A percentile compares a stretch with the other conserved stretches of the same genome.
These are phyloP conservation scores for Chlamydotis undulata DNA, from an alignment of 2,113 vertebrate species.

Conservation along the genomic window DNA sequence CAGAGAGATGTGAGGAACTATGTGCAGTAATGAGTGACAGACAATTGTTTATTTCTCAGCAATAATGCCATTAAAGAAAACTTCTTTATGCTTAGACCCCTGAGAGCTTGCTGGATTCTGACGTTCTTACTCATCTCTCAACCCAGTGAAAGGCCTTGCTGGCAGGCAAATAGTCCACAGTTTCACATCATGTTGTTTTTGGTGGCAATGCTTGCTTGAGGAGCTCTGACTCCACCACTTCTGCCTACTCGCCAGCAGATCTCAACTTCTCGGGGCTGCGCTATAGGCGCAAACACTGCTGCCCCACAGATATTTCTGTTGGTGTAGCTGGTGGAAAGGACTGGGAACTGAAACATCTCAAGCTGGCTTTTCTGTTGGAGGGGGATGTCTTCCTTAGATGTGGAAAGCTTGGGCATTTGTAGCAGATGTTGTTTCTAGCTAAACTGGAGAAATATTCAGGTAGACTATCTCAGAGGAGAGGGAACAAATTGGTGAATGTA, in stretches of 20 bases:
- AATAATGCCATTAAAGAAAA: neutral
- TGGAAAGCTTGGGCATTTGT: neutral
- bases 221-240: neutral
- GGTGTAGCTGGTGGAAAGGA: neutral
- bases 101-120: neutral
- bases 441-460: neutral
- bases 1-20: conserved; percentile 36
- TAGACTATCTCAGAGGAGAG: neutral
- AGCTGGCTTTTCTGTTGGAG: neutral
- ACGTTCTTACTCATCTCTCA: neutral
- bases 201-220: neutral
- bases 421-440: neutral
- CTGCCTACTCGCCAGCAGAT: neutral
- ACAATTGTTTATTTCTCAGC: conserved; percentile 6
- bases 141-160: neutral
- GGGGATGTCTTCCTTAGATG: neutral
- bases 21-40: neutral
- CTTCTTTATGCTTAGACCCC: neutral
- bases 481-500: neutral
- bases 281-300: neutral
- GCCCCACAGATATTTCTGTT: neutral
- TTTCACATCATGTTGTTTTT: neutral
- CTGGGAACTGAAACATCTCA: neutral
- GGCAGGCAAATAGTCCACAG: neutral
- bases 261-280: fast-evolving